Percentiles rank a stretch among this genome's conserved stretches.
phyloP scores from a whole-genome alignment of 2,888 invertebrate species.

The Rhagonycha fulva region DNA sequence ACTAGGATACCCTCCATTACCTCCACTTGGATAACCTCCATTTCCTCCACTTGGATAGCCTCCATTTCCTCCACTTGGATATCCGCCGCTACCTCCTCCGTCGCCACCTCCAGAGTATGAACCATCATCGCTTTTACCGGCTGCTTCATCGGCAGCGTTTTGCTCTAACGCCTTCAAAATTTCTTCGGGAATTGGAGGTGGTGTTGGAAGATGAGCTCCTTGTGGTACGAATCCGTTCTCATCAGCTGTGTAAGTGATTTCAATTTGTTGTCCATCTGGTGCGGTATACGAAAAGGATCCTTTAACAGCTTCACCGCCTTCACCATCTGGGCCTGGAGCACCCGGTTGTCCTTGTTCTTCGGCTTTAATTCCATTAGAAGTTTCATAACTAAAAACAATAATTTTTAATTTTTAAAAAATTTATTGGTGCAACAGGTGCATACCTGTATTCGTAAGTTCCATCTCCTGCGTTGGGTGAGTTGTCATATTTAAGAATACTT shows the following conservation, averaged over 20 bases:
- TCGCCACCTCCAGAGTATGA: constrained; percentile 34
- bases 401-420: not conserved
- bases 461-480: constrained; percentile 63
- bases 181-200: constrained; percentile 69
- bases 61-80: constrained; percentile 40
- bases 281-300: constrained; percentile 68
- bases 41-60: constrained; percentile 38
- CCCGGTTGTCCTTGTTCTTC: constrained; percentile 66
- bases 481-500: constrained; percentile 61
- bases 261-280: constrained; percentile 66
- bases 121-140: constrained; percentile 34
- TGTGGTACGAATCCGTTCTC: constrained; percentile 69
- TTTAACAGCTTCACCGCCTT: constrained; percentile 60
- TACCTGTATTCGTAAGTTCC: constrained; percentile 62
- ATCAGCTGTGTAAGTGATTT: constrained; percentile 66
- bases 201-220: constrained; percentile 63
- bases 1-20: constrained; percentile 31
- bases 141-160: constrained; percentile 56
- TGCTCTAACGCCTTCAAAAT: constrained; percentile 63
- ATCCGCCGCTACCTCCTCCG: constrained; percentile 39
- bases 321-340: constrained; percentile 62
- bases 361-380: constrained; percentile 66
- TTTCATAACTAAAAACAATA: constrained; percentile 61
- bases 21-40: constrained; percentile 34
- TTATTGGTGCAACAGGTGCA: not conserved